Evolutionary conservation across 2,113 vertebrate species (phyloP), one percentile per base, ranked within the genome.

Genomic region (Nansenia antarctica): DNA sequence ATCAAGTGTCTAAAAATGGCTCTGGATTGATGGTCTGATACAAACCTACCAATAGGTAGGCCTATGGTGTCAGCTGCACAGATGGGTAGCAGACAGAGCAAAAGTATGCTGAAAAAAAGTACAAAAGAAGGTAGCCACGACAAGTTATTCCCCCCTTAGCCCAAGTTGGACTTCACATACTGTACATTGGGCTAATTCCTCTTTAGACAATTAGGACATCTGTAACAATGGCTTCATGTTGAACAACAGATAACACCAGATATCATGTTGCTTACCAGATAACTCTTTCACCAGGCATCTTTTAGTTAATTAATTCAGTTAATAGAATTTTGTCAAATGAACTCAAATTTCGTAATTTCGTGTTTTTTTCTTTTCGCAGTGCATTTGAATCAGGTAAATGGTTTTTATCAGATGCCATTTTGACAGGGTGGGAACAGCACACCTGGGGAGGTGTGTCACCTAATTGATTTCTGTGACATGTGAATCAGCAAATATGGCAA

Each of bases 31-130:
- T 27, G 24, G 1, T 29, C 6, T 24, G 24, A 45, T 14, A 6
- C 26, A 26, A 29, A 45, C 70, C 72, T 72, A 77, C 70, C 70
- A 31, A 64, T 42, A 34, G 65, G 70, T 60, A n/a, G n/a, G n/a
- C n/a, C n/a, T n/a, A 63, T 57, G 61, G 59, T 64, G 20, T 69
- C 42, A 64, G 60, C 6, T 1, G 47, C 5, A 24, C 27, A 72
- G 3, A 60, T 9, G 18, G 52, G 35, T 12, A 57, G 49, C 11
- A 69, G 53, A 15, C 26, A 55, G 34, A 68, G 37, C 65, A 63
- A 65, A 49, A 71, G 15, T 32, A 69, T 24, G 32, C 75, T 77
- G 26, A 34, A 70, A 60, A 53, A 55, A 2, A 35, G 4, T 9
- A 34, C 11, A 62, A 35, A 24, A 20, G 29, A 9, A 31, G 15